phyloP scores from a whole-genome alignment of 2,797 vertebrate genomes.

The Psittacula derbiana region DNA sequence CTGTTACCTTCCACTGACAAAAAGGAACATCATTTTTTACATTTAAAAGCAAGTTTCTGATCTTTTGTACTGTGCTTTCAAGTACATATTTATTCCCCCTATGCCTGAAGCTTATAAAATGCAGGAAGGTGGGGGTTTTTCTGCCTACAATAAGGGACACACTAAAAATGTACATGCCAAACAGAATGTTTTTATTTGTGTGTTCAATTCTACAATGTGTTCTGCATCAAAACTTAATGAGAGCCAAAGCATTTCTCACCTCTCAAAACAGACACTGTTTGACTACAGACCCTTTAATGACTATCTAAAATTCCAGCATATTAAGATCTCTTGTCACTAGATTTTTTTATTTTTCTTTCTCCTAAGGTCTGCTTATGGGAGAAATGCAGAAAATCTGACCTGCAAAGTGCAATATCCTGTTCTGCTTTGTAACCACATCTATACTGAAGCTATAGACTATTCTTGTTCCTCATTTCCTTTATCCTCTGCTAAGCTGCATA shows the following conservation, averaged over 20 bases:
- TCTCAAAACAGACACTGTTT: background rate
- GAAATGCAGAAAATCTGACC: slow-evolving; percentile 11
- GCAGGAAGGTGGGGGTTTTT: background rate
- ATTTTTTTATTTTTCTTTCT: background rate
- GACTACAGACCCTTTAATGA: background rate
- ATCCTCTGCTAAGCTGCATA: background rate
- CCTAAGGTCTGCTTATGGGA: background rate
- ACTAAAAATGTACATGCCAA: background rate
- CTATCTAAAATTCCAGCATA: background rate
- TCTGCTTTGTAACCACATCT: background rate
- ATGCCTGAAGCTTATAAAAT: background rate
- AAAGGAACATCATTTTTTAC: background rate
- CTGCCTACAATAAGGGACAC: background rate
- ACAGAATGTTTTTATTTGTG: background rate
- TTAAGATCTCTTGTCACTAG: background rate
- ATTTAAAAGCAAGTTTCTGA: background rate
- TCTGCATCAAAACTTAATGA: background rate
- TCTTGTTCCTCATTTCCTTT: slow-evolving; percentile 30
- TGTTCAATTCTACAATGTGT: background rate
- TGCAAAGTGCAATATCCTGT: slow-evolving; percentile 1
- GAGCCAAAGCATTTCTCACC: background rate
- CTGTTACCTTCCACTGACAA: slow-evolving; percentile 11
- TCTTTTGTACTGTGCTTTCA: background rate
- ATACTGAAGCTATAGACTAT: background rate
- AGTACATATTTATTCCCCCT: background rate